Evolutionary conservation across 2,113 vertebrate species (phyloP), one percentile per base, ranked within the genome.

Genomic region (Tauraco erythrolophus): DNA sequence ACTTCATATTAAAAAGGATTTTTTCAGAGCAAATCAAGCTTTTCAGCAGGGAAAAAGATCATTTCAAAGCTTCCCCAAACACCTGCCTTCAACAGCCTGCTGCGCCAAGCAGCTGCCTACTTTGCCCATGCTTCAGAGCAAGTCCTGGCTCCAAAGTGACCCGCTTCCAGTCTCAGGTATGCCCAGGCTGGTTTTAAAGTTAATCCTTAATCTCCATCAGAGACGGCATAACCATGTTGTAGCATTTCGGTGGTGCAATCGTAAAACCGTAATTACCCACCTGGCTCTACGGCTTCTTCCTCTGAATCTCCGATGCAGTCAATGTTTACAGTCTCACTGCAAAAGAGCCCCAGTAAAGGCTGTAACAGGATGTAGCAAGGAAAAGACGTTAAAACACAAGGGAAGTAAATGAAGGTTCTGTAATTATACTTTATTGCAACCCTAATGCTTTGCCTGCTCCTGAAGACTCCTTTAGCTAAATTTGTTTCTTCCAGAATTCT

Each of bases 381-480:
- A 85, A 90, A 92, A 88, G n/a, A 60, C 2, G 3, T 83, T 84
- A 84, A 91, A 81, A 74, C 27, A 69, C 12, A 8, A 58, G 57
- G 48, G 91, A 89, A 88, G 84, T 22, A 95, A 94, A 58, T n/a
- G 62, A 15, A 48, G 37, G 50, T 82, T 89, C 61, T 70, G 70
- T 66, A 96, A 94, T 95, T 96, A 72, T 23, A 58, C n/a, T 69
- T 89, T 51, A 92, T 66, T 93, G 41, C 54, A 85, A 58, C 53
- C 83, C 61, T 46, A 48, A n/a, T 80, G 50, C 37, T 93, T 69
- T 85, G 21, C 48, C 28, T 81, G 39, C 22, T 94, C 65, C 78
- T 69, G 21, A 92, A 85, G 72, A 72, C 39, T 91, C 48, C 69
- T 87, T 87, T 57, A 81, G 61, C 27, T 82, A 68, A 51, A 71